Conservation (phyloP, 2,888 invertebrate species). For the Tipula vernalis region DNA sequence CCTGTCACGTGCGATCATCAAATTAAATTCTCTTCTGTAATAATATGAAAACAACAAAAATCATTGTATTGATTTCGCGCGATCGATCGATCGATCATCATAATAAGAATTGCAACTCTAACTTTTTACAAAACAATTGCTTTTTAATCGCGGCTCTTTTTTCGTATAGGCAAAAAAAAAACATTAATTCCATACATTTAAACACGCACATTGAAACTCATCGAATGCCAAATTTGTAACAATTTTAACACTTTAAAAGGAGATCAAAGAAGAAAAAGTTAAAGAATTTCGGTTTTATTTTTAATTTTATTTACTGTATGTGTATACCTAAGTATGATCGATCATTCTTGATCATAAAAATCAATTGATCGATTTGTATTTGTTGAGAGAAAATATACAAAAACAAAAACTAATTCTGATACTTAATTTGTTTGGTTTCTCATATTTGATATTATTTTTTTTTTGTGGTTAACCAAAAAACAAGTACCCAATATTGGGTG, state of each 20-base stretch:
- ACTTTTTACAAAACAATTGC: background rate
- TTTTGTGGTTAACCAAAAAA: background rate
- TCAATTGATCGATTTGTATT: constrained; percentile 9
- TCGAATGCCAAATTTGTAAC: constrained; percentile 7
- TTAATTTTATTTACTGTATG: background rate
- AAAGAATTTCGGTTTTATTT: background rate
- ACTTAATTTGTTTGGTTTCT: background rate
- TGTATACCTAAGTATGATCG: constrained; percentile 6
- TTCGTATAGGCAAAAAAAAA: background rate
- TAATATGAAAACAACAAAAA: background rate
- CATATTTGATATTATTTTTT: background rate
- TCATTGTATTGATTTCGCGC: background rate
- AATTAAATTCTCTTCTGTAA: background rate
- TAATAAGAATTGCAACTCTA: background rate
- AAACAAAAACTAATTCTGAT: background rate
- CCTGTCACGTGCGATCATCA: constrained; percentile 7
- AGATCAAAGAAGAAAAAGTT: background rate
- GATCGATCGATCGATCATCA: background rate
- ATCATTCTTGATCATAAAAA: constrained; percentile 8
- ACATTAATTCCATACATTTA: constrained; percentile 5
- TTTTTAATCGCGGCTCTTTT: background rate
- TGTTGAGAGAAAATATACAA: background rate
- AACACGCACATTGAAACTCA: constrained; percentile 7
- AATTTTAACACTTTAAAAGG: constrained; percentile 10
- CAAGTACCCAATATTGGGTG: background rate